Conservation (phyloP, 2,888 invertebrate species). For the Saturnia pavonia region DNA sequence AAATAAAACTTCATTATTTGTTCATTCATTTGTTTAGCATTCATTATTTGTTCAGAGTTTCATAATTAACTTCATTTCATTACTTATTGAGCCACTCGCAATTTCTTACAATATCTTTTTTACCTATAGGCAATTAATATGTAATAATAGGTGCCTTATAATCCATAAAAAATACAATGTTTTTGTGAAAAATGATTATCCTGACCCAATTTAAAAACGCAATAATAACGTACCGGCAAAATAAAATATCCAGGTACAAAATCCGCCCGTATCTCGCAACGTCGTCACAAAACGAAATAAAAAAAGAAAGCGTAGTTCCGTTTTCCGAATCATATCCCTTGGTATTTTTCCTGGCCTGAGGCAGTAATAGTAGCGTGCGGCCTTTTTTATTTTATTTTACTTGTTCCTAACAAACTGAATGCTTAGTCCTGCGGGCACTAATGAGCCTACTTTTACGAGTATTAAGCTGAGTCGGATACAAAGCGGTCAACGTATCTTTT, state of each 20-base stretch:
- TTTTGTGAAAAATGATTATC: background rate
- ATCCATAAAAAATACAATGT: background rate
- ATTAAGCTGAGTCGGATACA: constrained; percentile 45
- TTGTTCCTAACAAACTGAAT: constrained; percentile 49
- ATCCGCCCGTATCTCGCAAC: constrained; percentile 22
- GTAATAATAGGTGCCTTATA: background rate
- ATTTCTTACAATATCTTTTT: too few species aligned
- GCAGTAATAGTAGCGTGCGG: constrained; percentile 33
- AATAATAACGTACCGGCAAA: constrained; percentile 9
- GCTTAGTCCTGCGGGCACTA: constrained; percentile 56
- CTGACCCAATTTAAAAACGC: constrained; percentile 16
- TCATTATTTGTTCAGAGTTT: too few species aligned
- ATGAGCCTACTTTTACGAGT: constrained; percentile 60
- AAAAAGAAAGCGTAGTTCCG: constrained; percentile 34
- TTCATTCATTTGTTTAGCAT: too few species aligned
- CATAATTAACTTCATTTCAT: too few species aligned
- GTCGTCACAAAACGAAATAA: constrained; percentile 33
- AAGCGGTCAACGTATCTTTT: constrained; percentile 33
- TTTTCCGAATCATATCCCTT: constrained; percentile 51
- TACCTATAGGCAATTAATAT: too few species aligned
- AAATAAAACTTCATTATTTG: too few species aligned
- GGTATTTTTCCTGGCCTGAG: constrained; percentile 39
- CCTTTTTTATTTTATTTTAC: constrained; percentile 52
- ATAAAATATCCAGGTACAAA: constrained; percentile 19
- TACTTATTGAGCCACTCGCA: too few species aligned